Evolutionary conservation across 1,140 invertebrate genomes (phyloP), one percentile per base, ranked within the genome.

Genomic region (Platyscapa corneri): DNA sequence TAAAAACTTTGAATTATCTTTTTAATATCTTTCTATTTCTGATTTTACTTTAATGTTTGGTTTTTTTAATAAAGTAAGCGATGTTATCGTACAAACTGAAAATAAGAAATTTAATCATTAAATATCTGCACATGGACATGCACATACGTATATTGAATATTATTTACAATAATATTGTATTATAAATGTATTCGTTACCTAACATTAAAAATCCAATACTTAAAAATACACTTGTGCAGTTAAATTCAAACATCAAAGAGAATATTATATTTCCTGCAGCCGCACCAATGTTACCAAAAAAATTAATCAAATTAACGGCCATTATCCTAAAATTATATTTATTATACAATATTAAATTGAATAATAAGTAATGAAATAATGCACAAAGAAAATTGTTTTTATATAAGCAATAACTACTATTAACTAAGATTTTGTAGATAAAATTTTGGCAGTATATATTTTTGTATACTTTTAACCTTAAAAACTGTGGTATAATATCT

Each of bases 261-360:
- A 93, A 93, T 72, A 90, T 83, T 32, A 93, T 72, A 88, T 93
- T 93, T 23, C 93, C 93, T 12, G 90, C 27, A 0, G 91, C 78
- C 32, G 89, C 90, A 0, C 89, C 93, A 27, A 92, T 74, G 89
- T 92, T 93, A 27, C 91, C 93, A n/a, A 89, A 87, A 65, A 89
- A 87, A 60, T 88, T 88, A 34, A 92, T 88, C 42, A 91, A 78
- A 86, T 81, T 90, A 34, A 88, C 79, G 3, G 92, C 88, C 18
- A 90, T 90, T 56, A 88, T 80, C 77, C 93, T 92, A 80, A 81
- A 90, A 90, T 86, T 86, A 20, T 30, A 46, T 39, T 23, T 23
- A 32, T 70, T 70, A 37, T 7, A 70, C 12, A 67, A 14, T 10
- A 10, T 64, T 67, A 34, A 53, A 53, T 18, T 16, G 12, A 39